Base-by-base conservation (phyloP, 2,797 vertebrate species). In the Pristis pectinata region DNA sequence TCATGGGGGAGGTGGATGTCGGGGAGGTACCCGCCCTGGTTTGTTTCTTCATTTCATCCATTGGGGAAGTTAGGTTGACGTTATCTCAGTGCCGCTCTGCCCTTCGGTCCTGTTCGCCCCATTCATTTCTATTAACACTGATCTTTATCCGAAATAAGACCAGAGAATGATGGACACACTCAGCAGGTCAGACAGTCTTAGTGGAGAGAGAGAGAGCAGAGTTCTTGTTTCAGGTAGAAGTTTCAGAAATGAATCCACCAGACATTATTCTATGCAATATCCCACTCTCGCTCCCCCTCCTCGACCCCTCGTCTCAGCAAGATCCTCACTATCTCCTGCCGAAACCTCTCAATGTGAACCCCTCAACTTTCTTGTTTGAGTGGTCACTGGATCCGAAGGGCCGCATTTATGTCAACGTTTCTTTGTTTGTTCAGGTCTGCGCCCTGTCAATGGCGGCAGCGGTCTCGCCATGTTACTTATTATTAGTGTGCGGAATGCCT, bases 361-460 rank as follows among this genome's bases (percentile, higher is more conserved):
- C 22, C 64, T 67, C 64, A 67, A 22, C 67, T 70, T 70, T 37
- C 13, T n/a, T 34, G 1, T 83, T 15, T 34, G 30, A n/a, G 13
- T 89, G 85, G 30, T 0, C 7, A 15, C 10, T n/a, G 0, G 56
- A 89, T 34, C 6, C 10, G 0, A 2, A 0, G 13, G 4, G 49
- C 15, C 13, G n/a, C 15, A 13, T 44, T 82, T 53, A 72, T 72
- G 59, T 82, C 24, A 64, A 59, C 6, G 49, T 80, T 30, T 17
- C 2, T 44, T 61, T 3, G 7, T 37, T 3, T 10, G 11, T 87
- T 41, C 3, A 5, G 4, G 94, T 53, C 80, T 87, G 94, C 83
- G 67, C 11, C 19, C 67, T 19, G 67, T 49, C 11, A 70, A 15
- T 70, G 67, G 15, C 15, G 0, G 15, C 2, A 3, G 67, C 19